These are phyloP conservation scores for Notodonta dromedarius DNA, from an alignment of 2,888 invertebrate species.

Conservation along the genomic window DNA sequence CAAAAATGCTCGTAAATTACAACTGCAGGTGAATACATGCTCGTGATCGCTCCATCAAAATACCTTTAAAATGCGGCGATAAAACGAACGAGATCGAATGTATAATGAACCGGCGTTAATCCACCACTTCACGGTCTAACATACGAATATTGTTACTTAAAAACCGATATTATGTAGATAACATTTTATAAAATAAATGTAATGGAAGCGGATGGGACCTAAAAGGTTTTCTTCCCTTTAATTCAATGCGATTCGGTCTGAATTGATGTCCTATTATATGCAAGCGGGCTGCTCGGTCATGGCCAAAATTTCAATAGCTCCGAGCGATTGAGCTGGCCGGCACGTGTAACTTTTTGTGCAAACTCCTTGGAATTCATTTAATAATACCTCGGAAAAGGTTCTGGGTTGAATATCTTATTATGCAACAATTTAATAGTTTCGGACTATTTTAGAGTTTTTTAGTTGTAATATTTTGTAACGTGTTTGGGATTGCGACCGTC, in stretches of 20 bases:
- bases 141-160: constrained; percentile 36
- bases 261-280: constrained; percentile 76
- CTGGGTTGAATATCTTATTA: constrained; percentile 77
- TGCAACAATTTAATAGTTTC: constrained; percentile 70
- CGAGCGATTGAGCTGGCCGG: constrained; percentile 70
- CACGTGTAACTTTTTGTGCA: constrained; percentile 83
- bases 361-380: constrained; percentile 74
- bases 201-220: constrained; percentile 29
- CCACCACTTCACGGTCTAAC: constrained; percentile 54
- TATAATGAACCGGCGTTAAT: constrained; percentile 51
- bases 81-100: constrained; percentile 55
- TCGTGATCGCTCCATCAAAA: constrained; percentile 51
- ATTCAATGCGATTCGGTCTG: constrained; percentile 55
- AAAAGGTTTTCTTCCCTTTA: constrained; percentile 46
- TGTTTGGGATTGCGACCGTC: constrained; percentile 46
- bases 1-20: constrained; percentile 45
- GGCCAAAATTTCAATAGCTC: constrained; percentile 80
- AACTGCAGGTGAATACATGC: constrained; percentile 41
- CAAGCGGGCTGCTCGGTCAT: constrained; percentile 64
- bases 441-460: constrained; percentile 48
- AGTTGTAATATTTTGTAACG: constrained; percentile 47
- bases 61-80: constrained; percentile 44
- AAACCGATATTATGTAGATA: constrained; percentile 6
- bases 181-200: constrained; percentile 20
- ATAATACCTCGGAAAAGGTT: constrained; percentile 63